Percentiles rank a stretch among this genome's conserved stretches.
phyloP scores from a whole-genome alignment of 2,888 invertebrate genomes.

The Melanargia galathea region DNA sequence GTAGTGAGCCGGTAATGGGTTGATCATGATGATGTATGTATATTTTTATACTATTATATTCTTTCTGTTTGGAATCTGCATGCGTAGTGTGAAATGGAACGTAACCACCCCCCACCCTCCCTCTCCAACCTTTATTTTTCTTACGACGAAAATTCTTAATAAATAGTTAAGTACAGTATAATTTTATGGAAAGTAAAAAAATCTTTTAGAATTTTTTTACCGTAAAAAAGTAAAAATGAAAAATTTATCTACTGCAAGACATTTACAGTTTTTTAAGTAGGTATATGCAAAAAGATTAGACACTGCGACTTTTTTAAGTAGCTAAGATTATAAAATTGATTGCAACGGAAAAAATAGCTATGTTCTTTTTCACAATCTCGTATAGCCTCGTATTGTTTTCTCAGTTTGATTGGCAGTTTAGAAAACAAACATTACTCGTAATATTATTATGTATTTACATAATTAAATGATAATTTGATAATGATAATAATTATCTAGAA shows the following conservation, averaged over 20 bases:
- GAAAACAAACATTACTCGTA: not conserved
- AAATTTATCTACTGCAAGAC: too few relatives aligned
- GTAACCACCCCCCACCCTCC: not conserved
- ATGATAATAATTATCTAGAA: conserved; percentile 13
- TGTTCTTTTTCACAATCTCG: not conserved
- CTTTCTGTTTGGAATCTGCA: not conserved
- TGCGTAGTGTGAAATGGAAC: not conserved
- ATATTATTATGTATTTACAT: conserved; percentile 16
- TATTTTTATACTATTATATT: too few relatives aligned
- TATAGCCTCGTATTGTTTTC: not conserved
- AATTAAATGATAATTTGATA: conserved; percentile 21
- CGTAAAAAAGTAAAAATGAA: too few relatives aligned
- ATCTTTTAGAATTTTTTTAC: too few relatives aligned
- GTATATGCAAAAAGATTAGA: too few relatives aligned
- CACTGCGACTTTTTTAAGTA: not conserved
- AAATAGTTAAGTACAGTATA: too few relatives aligned
- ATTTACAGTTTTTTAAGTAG: too few relatives aligned
- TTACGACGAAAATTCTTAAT: too few relatives aligned
- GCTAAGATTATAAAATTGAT: not conserved
- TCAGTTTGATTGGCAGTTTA: conserved; percentile 3
- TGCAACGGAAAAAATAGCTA: not conserved
- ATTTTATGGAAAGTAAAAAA: too few relatives aligned
- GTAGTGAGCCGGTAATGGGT: too few relatives aligned
- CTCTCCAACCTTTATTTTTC: too few relatives aligned
- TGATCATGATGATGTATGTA: too few relatives aligned